Percentiles rank a stretch among this genome's conserved stretches.
phyloP scores from a whole-genome alignment of 2,888 invertebrate genomes.

The Acrocera orbiculus region DNA sequence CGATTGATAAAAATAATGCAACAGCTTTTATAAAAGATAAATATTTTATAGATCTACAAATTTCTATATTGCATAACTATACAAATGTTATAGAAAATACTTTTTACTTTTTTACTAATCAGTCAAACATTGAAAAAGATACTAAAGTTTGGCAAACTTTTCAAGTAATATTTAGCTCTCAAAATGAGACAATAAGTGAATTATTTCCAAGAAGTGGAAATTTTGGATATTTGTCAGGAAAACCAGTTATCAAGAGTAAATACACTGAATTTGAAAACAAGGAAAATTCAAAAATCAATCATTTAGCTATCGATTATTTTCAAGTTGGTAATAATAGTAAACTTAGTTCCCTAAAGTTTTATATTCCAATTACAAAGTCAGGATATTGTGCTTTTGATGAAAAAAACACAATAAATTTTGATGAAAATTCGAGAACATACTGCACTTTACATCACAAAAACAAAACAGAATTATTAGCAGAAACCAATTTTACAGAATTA shows the following conservation, averaged over 20 bases:
- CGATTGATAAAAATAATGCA: no score
- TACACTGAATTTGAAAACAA: slow-evolving; percentile 16
- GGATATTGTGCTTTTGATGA: slow-evolving; percentile 1
- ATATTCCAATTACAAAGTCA: slow-evolving; percentile 4
- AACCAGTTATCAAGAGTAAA: slow-evolving; percentile 20
- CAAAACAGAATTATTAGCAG: slow-evolving; percentile 8
- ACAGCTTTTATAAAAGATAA: no score
- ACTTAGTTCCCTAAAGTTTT: slow-evolving; percentile 1
- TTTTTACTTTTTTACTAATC: no score
- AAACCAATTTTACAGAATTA: slow-evolving; percentile 20
- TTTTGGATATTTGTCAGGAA: slow-evolving; percentile 21
- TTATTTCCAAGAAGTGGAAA: slow-evolving; percentile 17
- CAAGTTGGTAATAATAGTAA: slow-evolving; percentile 7
- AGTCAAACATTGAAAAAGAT: no score
- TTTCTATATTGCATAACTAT: background rate
- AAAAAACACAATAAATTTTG: slow-evolving; percentile 17
- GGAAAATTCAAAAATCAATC: no score
- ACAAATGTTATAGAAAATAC: background rate
- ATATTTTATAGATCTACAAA: background rate
- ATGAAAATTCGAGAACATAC: slow-evolving; percentile 19
- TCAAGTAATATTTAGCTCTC: slow-evolving; percentile 15
- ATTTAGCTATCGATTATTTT: slow-evolving; percentile 19
- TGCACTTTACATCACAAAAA: slow-evolving; percentile 18
- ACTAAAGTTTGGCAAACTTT: slow-evolving; percentile 17
- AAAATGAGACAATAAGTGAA: slow-evolving; percentile 11